Conservation (phyloP, 2,888 invertebrate species). For the Tromatobia lineatoria region DNA sequence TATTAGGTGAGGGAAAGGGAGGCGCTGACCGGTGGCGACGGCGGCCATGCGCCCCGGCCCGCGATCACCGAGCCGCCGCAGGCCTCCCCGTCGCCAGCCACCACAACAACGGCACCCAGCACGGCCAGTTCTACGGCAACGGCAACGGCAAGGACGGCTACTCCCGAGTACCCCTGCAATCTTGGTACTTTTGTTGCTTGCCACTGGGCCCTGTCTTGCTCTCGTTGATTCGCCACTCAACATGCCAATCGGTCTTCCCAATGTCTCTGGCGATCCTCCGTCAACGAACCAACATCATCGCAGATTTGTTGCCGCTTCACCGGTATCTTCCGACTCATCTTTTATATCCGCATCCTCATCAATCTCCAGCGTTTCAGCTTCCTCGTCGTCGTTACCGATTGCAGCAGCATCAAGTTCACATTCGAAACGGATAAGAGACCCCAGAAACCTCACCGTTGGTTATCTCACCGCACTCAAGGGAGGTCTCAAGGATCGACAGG, state of each 20-base stretch:
- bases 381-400: conserved; percentile 51
- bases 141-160: conserved; percentile 80
- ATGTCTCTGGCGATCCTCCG: conserved; percentile 60
- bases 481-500: conserved; percentile 92
- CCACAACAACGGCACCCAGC: conserved; percentile 76
- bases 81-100: conserved; percentile 85
- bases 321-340: conserved; percentile 61
- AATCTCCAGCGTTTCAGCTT: conserved; percentile 43
- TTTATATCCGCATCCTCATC: conserved; percentile 29
- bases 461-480: conserved; percentile 94
- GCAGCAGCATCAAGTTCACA: conserved; percentile 37
- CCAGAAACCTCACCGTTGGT: conserved; percentile 90
- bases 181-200: conserved; percentile 88
- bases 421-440: conserved; percentile 69
- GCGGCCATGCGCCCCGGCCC: conserved; percentile 89
- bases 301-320: conserved; percentile 48
- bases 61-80: conserved; percentile 86
- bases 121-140: conserved; percentile 68
- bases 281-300: conserved; percentile 40
- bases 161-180: conserved; percentile 86
- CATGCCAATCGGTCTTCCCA: conserved; percentile 60
- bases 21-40: conserved; percentile 86
- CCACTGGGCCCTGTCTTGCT: conserved; percentile 79
- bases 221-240: conserved; percentile 74
- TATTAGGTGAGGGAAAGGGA: conserved; percentile 83